Conservation (phyloP, 1,140 invertebrate genomes). For the Sesamia nonagrioides region DNA sequence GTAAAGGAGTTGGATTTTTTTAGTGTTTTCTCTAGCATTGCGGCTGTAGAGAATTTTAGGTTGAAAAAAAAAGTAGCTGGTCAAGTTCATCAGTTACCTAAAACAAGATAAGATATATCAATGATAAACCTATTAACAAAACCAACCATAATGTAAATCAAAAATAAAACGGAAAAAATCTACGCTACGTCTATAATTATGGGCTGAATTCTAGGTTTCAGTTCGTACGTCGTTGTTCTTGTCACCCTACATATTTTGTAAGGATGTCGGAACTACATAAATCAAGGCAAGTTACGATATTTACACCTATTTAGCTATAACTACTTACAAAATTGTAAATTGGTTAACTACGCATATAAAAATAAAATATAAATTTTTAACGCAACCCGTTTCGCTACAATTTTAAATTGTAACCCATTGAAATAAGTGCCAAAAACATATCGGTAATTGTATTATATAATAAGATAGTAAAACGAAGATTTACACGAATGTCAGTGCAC, state of each 20-base stretch:
- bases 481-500: constrained; percentile 62
- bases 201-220: too few relatives aligned
- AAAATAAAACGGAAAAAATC: too few relatives aligned
- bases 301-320: not conserved
- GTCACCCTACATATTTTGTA: too few relatives aligned
- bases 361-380: constrained; percentile 9
- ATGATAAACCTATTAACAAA: too few relatives aligned
- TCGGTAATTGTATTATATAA: constrained; percentile 42
- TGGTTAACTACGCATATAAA: not conserved
- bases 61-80: not conserved
- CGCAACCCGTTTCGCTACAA: not conserved
- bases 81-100: too few relatives aligned
- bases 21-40: not conserved
- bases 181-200: too few relatives aligned
- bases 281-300: not conserved
- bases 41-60: not conserved
- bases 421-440: constrained; percentile 25
- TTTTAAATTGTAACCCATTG: constrained; percentile 27
- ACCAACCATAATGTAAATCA: too few relatives aligned
- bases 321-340: not conserved
- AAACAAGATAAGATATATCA: too few relatives aligned
- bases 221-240: too few relatives aligned
- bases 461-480: constrained; percentile 50
- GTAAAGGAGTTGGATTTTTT: constrained; percentile 1
- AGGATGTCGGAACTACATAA: not conserved